Evolutionary conservation across 1,140 invertebrate genomes (phyloP), one percentile per base, ranked within the genome.

Genomic region (Neodiprion pinetum): DNA sequence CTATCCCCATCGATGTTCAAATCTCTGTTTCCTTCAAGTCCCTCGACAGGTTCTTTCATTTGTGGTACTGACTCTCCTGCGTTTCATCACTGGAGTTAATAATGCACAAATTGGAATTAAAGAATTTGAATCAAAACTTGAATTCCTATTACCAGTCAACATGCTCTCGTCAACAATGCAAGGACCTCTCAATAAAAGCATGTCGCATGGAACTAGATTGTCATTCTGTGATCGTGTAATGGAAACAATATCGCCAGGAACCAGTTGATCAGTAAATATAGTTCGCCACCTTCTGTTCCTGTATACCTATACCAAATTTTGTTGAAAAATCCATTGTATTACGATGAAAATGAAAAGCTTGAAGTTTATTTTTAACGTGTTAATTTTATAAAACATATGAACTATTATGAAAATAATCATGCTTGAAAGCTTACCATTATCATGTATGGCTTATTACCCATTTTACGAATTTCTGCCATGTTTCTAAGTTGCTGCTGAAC

Each of bases 391-490:
- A n/a, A 7, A 23, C 23, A 68, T 70, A 47, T 70, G 7, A 65
- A 80, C 5, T 3, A 40, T 40, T 40, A 40, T 40, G 28, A 40
- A 21, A 69, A 69, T 69, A 69, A 40, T 21, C 67, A 23, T 14
- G 11, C 17, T 69, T 11, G 11, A 68, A 17, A 65, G 65, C 80
- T 76, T 84, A 94, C 93, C 89, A 93, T 93, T 78, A 99, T 95
- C 74, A 92, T 91, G 84, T 98, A 98, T 0, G 98, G 97, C 88
- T 98, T 98, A 80, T 98, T 99, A 17, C 98, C 98, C 98, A 99
- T 99, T 90, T 99, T 98, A n/a, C 98, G 91, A 79, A 99, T 99
- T 89, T 99, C 98, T n/a, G 96, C 94, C 96, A 99, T 98, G 86
- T 99, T 99, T 79, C 96, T 90, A 8, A 99, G 83, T 84, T 99